A percentile compares a stretch with the other conserved stretches of the same genome.
phyloP scores from a whole-genome alignment of 2,888 invertebrate genomes.

The Drosophila koepferae region DNA sequence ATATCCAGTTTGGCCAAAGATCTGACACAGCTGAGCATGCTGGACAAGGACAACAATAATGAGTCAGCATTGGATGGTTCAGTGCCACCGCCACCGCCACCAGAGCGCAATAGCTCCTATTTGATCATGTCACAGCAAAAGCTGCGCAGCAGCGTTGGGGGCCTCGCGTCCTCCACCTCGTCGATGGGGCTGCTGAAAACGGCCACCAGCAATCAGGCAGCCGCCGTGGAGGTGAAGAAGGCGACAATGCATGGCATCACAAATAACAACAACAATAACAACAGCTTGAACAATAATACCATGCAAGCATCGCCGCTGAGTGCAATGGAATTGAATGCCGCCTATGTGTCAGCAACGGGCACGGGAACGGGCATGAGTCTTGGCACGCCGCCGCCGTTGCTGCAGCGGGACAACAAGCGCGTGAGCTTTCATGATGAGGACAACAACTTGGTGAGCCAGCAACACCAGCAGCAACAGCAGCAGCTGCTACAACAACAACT shows the following conservation, averaged over 20 bases:
- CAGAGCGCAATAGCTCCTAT: constrained; percentile 95
- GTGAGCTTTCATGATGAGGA: constrained; percentile 91
- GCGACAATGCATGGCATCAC: constrained; percentile 39
- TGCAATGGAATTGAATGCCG: constrained; percentile 74
- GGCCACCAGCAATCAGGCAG: constrained; percentile 78
- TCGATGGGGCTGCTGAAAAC: constrained; percentile 81
- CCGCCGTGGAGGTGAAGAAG: constrained; percentile 69
- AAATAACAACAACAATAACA: constrained; percentile 68
- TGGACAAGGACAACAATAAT: constrained; percentile 74
- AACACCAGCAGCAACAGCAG: constrained; percentile 31
- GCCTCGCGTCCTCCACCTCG: constrained; percentile 40
- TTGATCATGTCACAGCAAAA: constrained; percentile 91
- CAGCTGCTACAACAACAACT: constrained; percentile 28
- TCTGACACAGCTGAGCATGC: constrained; percentile 76
- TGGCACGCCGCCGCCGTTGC: constrained; percentile 59
- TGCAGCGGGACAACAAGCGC: constrained; percentile 87
- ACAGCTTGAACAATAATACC: constrained; percentile 59
- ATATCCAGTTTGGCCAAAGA: constrained; percentile 82
- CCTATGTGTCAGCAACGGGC: constrained; percentile 69
- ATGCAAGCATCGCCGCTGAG: constrained; percentile 63
- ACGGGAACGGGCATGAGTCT: constrained; percentile 51
- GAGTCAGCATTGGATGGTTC: constrained; percentile 46
- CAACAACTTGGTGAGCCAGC: constrained; percentile 75
- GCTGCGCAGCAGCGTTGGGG: constrained; percentile 55
- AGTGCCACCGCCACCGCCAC: constrained; percentile 89